phyloP scores from a whole-genome alignment of 2,888 invertebrate species.

The Parnassius mnemosyne region DNA sequence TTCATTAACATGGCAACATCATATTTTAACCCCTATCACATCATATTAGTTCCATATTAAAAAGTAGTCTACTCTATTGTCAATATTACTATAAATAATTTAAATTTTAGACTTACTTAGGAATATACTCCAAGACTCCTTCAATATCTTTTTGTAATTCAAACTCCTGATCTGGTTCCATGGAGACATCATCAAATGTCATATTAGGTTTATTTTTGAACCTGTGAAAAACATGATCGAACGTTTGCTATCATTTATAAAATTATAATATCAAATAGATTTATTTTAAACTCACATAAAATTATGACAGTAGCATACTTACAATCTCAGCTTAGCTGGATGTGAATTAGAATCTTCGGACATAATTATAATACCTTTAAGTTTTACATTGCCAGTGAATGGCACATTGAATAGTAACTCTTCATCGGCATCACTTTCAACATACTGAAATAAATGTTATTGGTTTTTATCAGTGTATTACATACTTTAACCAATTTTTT shows the following conservation, averaged over 20 bases:
- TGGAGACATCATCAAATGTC: conserved; percentile 93
- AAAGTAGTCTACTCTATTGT: no score
- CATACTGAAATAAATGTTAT: conserved; percentile 83
- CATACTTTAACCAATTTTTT: no score
- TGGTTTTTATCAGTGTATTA: neutral
- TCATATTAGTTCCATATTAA: no score
- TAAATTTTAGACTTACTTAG: conserved; percentile 84
- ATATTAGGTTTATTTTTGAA: conserved; percentile 96
- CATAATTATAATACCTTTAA: conserved; percentile 95
- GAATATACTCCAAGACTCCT: conserved; percentile 92
- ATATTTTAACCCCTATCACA: no score
- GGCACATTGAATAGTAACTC: conserved; percentile 98
- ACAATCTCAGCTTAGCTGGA: conserved; percentile 94
- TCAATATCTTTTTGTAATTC: conserved; percentile 89
- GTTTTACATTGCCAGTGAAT: conserved; percentile 96
- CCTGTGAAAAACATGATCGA: conserved; percentile 66
- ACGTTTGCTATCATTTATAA: no score
- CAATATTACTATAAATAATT: no score
- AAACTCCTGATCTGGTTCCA: conserved; percentile 92
- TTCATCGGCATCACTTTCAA: conserved; percentile 97
- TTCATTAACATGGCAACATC: no score
- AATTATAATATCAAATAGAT: no score
- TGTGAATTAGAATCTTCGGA: conserved; percentile 94
- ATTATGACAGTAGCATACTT: conserved; percentile 56
- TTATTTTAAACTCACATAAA: conserved; percentile 89